These are phyloP conservation scores for Cricetomys ansorgei DNA, from an alignment of 2,113 vertebrate genomes.

Conservation along the genomic window DNA sequence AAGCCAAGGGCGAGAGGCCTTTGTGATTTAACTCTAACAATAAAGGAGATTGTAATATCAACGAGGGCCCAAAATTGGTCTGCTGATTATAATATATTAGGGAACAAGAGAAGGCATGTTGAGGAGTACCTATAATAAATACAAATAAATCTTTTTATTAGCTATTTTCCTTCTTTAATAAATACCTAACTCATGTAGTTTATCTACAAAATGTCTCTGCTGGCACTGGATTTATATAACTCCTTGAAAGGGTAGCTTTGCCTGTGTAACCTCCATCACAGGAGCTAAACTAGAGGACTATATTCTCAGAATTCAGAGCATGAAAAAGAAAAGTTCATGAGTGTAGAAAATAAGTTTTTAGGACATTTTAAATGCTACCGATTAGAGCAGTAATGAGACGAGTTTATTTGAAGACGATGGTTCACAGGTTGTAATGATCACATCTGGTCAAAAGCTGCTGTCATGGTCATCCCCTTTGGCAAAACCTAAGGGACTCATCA, in stretches of 20 bases:
- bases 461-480: neutral
- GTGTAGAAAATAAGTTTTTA: neutral
- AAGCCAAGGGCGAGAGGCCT: constrained; percentile 77
- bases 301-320: constrained; percentile 6
- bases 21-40: constrained; percentile 84
- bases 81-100: constrained; percentile 88
- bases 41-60: constrained; percentile 77
- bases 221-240: constrained; percentile 59
- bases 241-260: constrained; percentile 14
- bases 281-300: constrained; percentile 8
- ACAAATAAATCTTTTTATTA: constrained; percentile 81
- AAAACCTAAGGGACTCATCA: neutral
- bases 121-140: constrained; percentile 64
- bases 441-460: neutral
- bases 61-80: constrained; percentile 82
- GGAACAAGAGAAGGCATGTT: constrained; percentile 43
- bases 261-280: constrained; percentile 37
- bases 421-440: neutral
- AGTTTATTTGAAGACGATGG: constrained; percentile 28
- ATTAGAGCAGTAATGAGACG: neutral
- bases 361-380: neutral
- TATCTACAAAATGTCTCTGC: constrained; percentile 71
- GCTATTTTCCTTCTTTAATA: constrained; percentile 64
- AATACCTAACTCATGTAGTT: constrained; percentile 62
- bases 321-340: neutral